Conservation (phyloP, 2,113 vertebrate species). For the Sphyrna mokarran region DNA sequence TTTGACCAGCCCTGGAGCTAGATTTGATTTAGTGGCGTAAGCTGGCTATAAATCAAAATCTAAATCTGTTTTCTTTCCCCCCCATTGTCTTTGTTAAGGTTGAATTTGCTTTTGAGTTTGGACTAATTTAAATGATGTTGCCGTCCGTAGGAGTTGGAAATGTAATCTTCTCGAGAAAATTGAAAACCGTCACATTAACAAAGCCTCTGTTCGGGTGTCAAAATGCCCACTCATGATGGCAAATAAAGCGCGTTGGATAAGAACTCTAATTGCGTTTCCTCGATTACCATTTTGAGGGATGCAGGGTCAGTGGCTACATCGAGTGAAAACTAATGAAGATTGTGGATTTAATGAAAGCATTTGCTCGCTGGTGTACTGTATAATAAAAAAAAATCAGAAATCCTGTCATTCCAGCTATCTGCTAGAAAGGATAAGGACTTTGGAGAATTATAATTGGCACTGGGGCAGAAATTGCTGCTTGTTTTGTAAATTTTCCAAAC, state of each 20-base stretch:
- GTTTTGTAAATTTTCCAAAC: not conserved
- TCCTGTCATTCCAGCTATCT: not conserved
- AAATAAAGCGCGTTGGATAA: not conserved
- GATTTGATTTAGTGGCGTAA: not conserved
- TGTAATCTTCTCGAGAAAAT: slow-evolving; percentile 6
- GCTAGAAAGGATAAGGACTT: slow-evolving; percentile 6
- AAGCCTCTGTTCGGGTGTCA: not conserved
- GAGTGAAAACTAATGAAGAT: slow-evolving; percentile 22
- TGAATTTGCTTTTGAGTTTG: not conserved
- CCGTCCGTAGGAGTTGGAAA: not conserved
- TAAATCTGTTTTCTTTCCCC: not conserved
- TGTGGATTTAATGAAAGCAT: not conserved
- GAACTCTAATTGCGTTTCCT: not conserved
- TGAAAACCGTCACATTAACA: not conserved
- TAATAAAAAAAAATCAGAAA: not conserved
- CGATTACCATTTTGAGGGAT: not conserved
- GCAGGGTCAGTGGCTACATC: not conserved
- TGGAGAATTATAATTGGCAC: not conserved
- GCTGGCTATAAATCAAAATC: not conserved
- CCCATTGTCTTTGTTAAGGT: not conserved
- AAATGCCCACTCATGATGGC: not conserved
- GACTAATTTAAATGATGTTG: not conserved
- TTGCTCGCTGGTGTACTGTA: not conserved
- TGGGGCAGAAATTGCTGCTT: not conserved
- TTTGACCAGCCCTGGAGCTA: no score